Conservation (phyloP, 2,888 invertebrate genomes). For the Drosophila anceps region DNA sequence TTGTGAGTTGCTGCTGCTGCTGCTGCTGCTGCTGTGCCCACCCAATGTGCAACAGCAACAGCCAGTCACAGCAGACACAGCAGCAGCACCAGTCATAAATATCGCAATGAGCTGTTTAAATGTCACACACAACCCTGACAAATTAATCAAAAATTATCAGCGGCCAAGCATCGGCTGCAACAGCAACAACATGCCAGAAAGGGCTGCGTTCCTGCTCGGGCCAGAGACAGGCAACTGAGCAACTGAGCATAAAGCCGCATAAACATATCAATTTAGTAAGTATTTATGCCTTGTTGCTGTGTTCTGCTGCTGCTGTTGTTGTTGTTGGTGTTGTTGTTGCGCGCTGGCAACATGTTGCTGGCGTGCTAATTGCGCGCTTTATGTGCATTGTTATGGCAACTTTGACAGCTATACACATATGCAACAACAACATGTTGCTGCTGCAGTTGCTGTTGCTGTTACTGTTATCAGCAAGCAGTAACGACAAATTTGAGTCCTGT, state of each 20-base stretch:
- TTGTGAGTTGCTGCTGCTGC: conserved; percentile 36
- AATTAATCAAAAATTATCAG: conserved; percentile 81
- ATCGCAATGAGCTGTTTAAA: conserved; percentile 82
- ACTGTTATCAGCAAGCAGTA: conserved; percentile 62
- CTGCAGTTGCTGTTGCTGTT: conserved; percentile 20
- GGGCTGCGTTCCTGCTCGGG: conserved; percentile 37
- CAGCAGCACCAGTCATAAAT: conserved; percentile 71
- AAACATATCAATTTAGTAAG: conserved; percentile 80
- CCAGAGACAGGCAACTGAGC: conserved; percentile 39
- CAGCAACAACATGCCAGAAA: conserved; percentile 55
- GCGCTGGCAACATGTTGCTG: conserved; percentile 70
- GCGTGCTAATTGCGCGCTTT: conserved; percentile 78
- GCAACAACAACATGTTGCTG: conserved; percentile 62
- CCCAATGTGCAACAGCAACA: conserved; percentile 67
- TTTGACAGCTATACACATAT: conserved; percentile 66
- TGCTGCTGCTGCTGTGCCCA: conserved; percentile 60
- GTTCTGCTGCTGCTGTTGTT: conserved; percentile 12
- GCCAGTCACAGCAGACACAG: conserved; percentile 38
- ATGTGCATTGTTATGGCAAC: conserved; percentile 75
- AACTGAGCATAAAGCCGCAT: conserved; percentile 68
- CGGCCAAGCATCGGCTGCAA: conserved; percentile 63
- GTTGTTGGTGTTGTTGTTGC: conserved; percentile 35
- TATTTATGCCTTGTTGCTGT: conserved; percentile 57
- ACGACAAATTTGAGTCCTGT: conserved; percentile 78
- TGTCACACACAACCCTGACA: conserved; percentile 80